Conservation (phyloP, 2,888 invertebrate genomes). For the Troides helena region DNA sequence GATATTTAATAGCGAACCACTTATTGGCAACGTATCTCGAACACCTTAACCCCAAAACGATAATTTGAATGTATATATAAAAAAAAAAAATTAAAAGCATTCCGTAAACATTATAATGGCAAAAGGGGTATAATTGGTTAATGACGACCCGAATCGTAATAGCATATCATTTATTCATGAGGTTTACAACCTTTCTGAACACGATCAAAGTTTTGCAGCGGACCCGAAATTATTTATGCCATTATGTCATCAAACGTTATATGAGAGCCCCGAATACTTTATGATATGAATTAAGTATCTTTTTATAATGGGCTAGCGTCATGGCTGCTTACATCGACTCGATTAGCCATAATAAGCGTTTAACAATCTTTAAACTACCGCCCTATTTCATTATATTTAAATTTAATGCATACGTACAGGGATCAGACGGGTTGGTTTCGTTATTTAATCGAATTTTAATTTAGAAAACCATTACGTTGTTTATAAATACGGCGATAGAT, state of each 20-base stretch:
- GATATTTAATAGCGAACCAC: constrained; percentile 71
- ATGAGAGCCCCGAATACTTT: constrained; percentile 69
- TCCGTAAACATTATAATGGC: constrained; percentile 73
- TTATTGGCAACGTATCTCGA: constrained; percentile 54
- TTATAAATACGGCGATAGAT: constrained; percentile 15
- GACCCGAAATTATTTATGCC: constrained; percentile 67
- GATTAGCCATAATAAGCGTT: constrained; percentile 68
- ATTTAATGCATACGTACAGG: constrained; percentile 52
- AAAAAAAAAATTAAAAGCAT: constrained; percentile 74
- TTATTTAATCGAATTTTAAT: constrained; percentile 26
- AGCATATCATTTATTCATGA: constrained; percentile 77
- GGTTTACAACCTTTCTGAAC: constrained; percentile 53
- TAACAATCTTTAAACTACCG: constrained; percentile 49
- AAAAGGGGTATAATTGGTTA: constrained; percentile 77
- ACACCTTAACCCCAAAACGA: constrained; percentile 63
- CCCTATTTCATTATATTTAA: constrained; percentile 43
- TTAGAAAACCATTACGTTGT: constrained; percentile 24
- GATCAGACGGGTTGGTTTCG: constrained; percentile 9
- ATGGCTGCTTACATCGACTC: constrained; percentile 66
- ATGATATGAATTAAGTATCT: constrained; percentile 68
- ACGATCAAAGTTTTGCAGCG: constrained; percentile 59
- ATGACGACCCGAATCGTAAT: constrained; percentile 73
- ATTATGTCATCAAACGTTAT: constrained; percentile 79
- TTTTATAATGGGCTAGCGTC: constrained; percentile 61
- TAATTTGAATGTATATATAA: constrained; percentile 66